Evolutionary conservation across 2,113 vertebrate species (phyloP).

Genomic region (Irena cyanogastra): DNA sequence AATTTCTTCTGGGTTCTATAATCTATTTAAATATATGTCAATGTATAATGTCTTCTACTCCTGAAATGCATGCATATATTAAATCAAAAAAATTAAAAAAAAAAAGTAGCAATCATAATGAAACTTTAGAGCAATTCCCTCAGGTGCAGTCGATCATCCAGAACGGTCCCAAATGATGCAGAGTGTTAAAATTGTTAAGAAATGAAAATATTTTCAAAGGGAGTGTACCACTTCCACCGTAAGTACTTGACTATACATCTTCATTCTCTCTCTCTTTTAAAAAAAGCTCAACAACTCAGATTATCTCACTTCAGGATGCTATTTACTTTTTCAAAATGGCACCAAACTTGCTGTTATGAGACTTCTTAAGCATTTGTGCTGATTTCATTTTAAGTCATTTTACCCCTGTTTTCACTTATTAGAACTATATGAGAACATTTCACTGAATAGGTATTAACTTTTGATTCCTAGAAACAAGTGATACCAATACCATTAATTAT

Average conservation of each 20-base stretch:
- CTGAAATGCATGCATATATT: not conserved
- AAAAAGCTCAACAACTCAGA: conserved; percentile 7
- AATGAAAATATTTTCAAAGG: not conserved
- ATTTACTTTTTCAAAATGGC: not conserved
- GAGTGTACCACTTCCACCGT: not conserved
- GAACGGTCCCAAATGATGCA: not conserved
- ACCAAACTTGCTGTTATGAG: not conserved
- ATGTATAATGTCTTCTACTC: not conserved
- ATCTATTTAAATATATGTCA: not conserved
- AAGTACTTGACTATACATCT: not conserved
- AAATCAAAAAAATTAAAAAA: not conserved
- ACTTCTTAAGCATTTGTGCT: not conserved
- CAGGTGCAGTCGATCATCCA: not conserved
- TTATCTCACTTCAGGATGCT: not conserved
- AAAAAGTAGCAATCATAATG: not conserved
- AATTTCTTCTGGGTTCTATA: not conserved
- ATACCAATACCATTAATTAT: not conserved
- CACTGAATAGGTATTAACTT: not conserved
- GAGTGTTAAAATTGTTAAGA: not conserved
- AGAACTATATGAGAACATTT: not conserved
- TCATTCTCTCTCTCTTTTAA: not conserved
- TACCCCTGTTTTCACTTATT: not conserved
- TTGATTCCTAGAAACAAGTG: not conserved
- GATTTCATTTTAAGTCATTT: not conserved
- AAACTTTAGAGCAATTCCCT: not conserved